Evolutionary conservation across 2,797 vertebrate species (phyloP).

Genomic region (Phataginus tricuspis): DNA sequence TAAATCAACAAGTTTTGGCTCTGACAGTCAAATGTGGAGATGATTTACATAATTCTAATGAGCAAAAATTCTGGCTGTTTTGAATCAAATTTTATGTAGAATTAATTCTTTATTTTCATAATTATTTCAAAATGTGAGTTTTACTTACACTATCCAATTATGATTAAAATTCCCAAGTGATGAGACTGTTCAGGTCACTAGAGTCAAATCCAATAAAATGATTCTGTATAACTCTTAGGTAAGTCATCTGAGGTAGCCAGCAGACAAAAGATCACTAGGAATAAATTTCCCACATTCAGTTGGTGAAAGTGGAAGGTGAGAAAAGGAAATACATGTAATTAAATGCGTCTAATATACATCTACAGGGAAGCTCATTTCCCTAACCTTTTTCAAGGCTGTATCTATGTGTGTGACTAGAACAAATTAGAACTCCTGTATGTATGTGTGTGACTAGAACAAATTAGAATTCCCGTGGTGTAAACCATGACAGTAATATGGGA

Average conservation of each 20-base stretch:
- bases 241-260: background rate
- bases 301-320: background rate
- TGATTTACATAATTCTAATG: background rate
- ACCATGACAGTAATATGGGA: background rate
- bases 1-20: background rate
- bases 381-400: background rate
- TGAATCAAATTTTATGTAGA: background rate
- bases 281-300: background rate
- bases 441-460: background rate
- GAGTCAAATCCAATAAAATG: background rate
- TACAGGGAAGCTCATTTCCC: background rate
- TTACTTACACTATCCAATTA: background rate
- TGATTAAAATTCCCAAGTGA: background rate
- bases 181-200: background rate
- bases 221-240: background rate
- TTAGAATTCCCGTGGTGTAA: background rate
- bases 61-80: background rate
- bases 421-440: background rate
- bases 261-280: background rate
- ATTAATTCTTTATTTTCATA: background rate
- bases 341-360: background rate
- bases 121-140: constrained; percentile 24
- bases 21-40: background rate
- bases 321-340: background rate
- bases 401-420: background rate